Percentiles rank a stretch among this genome's conserved stretches.
These are phyloP conservation scores for Ditylenchus dipsaci DNA, from an alignment of 1,140 invertebrate species.

Conservation along the genomic window DNA sequence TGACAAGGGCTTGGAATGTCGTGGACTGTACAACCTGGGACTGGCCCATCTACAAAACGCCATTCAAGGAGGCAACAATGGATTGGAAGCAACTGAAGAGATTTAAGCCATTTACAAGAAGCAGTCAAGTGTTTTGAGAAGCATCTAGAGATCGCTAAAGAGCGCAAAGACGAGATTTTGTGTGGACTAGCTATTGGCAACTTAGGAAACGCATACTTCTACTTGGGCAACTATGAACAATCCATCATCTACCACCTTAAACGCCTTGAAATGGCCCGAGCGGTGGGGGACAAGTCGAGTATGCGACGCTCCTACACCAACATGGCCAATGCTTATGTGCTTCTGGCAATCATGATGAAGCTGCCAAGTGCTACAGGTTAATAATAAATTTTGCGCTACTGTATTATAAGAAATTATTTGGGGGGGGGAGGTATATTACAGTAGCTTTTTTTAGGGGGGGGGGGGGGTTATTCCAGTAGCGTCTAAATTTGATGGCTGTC, in stretches of 20 bases:
- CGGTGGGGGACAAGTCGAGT: conserved; percentile 15
- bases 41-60: conserved; percentile 11
- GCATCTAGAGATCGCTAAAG: conserved; percentile 15
- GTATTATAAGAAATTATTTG: too few species aligned
- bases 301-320: conserved; percentile 18
- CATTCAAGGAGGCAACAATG: not conserved
- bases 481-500: too few species aligned
- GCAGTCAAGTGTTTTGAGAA: conserved; percentile 18
- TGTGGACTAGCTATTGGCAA: conserved; percentile 13
- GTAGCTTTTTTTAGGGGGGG: too few species aligned
- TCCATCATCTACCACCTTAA: conserved; percentile 14
- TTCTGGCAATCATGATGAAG: conserved; percentile 13
- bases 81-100: conserved; percentile 3
- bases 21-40: conserved; percentile 8
- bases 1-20: conserved; percentile 10
- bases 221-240: conserved; percentile 13
- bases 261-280: conserved; percentile 12
- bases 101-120: conserved; percentile 10
- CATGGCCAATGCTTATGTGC: conserved; percentile 18
- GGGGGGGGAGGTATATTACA: too few species aligned
- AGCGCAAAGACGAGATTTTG: conserved; percentile 17
- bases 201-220: conserved; percentile 14
- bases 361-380: conserved; percentile 15
- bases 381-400: too few species aligned
- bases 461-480: too few species aligned